Evolutionary conservation across 2,888 invertebrate genomes (phyloP), one percentile per base, ranked within the genome.

Genomic region (Eumerus sabulonum): DNA sequence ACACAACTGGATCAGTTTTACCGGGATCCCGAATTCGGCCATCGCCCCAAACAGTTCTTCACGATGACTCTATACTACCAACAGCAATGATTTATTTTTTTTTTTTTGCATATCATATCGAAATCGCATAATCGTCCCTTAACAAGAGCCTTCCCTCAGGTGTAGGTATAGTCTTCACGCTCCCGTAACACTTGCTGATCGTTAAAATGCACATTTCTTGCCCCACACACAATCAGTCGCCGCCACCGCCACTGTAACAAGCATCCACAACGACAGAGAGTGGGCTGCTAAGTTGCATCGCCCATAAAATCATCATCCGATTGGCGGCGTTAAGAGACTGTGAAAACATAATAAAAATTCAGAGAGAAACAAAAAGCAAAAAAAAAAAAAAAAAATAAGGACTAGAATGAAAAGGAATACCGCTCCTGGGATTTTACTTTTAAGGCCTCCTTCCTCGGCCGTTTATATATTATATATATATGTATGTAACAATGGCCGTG

Each of bases 221-320:
- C 19, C 4, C 40, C 64, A 54, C 64, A 64, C 40, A 13, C 47
- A 27, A 27, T 27, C 27, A 27, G 27, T 7, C 27, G 7, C 27
- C 27, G 27, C 7, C 27, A 7, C 27, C 27, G 27, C 27, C 27
- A 27, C 27, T 7, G 7, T 27, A 2, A 27, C 27, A 4, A 27
- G 3, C 27, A 27, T 27, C 7, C 27, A 27, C 27, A 27, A 27
- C 77, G 67, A 68, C 67, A 73, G 57, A 68, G 74, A 79, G 79
- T 79, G 79, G 79, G 79, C 79, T 74, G 79, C 79, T 79, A 74
- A 79, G 74, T 74, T 79, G 79, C 64, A 79, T 79, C 79, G 79
- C 79, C 79, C 74, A 79, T 79, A 79, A 79, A 79, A 79, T 79
- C 79, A 79, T 79, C 79, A 79, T 79, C 79, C 79, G 74, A 79